These are phyloP conservation scores for Calephelis perditalis DNA, from an alignment of 2,888 invertebrate genomes.

Conservation along the genomic window DNA sequence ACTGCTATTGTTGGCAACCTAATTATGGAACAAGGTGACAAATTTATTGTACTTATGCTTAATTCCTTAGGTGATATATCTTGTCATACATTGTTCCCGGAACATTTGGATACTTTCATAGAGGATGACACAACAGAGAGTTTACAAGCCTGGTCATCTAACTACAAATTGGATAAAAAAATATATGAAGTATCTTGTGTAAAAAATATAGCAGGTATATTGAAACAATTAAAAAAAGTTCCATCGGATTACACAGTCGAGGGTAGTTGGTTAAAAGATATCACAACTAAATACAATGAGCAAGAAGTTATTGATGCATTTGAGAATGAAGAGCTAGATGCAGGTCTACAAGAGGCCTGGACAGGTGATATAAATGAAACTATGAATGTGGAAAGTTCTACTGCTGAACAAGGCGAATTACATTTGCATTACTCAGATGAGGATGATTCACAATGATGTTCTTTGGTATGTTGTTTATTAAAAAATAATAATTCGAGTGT, in stretches of 20 bases:
- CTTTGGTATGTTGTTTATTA: too few relatives aligned
- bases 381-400: constrained; percentile 25
- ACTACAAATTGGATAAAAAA: constrained; percentile 38
- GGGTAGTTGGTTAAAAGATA: constrained; percentile 30
- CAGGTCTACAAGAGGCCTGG: constrained; percentile 57
- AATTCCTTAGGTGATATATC: constrained; percentile 66
- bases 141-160: constrained; percentile 53
- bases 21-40: constrained; percentile 46
- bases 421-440: constrained; percentile 34
- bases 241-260: constrained; percentile 45
- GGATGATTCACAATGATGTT: constrained; percentile 18
- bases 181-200: constrained; percentile 47
- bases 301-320: constrained; percentile 50
- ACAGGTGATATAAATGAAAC: constrained; percentile 30
- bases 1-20: constrained; percentile 50
- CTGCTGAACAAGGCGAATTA: constrained; percentile 17
- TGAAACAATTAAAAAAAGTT: constrained; percentile 47
- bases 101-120: constrained; percentile 47
- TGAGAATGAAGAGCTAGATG: constrained; percentile 51
- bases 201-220: constrained; percentile 44
- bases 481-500: too few relatives aligned
- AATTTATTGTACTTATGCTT: constrained; percentile 49
- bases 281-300: constrained; percentile 41
- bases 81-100: constrained; percentile 50
- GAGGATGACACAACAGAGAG: constrained; percentile 48